A percentile compares a stretch with the other conserved stretches of the same genome.
phyloP scores from a whole-genome alignment of 2,113 vertebrate genomes.

The Todiramphus chloris region DNA sequence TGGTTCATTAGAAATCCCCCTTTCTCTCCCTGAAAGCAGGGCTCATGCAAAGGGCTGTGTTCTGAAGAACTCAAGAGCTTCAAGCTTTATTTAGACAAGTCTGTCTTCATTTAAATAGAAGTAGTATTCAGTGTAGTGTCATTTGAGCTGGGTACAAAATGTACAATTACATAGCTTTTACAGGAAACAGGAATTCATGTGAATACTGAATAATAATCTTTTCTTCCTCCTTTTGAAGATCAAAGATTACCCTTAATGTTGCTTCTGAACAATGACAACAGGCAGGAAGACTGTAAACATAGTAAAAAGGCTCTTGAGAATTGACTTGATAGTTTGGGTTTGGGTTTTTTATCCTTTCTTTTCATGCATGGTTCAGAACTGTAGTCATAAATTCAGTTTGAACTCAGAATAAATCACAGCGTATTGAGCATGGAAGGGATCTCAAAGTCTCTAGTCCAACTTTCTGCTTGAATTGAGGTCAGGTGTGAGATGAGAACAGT shows the following conservation, averaged over 20 bases:
- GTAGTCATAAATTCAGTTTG: background rate
- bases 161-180: background rate
- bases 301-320: background rate
- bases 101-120: background rate
- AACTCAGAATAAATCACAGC: background rate
- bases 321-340: background rate
- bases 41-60: background rate
- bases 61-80: background rate
- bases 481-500: background rate
- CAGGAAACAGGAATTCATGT: background rate
- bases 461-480: background rate
- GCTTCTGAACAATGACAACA: background rate
- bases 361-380: background rate
- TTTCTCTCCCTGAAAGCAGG: background rate
- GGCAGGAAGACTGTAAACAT: background rate
- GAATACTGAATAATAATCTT: background rate
- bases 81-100: background rate
- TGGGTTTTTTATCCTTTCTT: background rate
- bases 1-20: background rate
- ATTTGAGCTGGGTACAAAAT: background rate
- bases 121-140: background rate
- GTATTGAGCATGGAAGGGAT: background rate
- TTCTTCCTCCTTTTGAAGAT: constrained; percentile 5
- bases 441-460: background rate
- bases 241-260: background rate